Evolutionary conservation across 2,888 invertebrate species (phyloP), one percentile per base, ranked within the genome.

Genomic region (Phyllotreta striolata): DNA sequence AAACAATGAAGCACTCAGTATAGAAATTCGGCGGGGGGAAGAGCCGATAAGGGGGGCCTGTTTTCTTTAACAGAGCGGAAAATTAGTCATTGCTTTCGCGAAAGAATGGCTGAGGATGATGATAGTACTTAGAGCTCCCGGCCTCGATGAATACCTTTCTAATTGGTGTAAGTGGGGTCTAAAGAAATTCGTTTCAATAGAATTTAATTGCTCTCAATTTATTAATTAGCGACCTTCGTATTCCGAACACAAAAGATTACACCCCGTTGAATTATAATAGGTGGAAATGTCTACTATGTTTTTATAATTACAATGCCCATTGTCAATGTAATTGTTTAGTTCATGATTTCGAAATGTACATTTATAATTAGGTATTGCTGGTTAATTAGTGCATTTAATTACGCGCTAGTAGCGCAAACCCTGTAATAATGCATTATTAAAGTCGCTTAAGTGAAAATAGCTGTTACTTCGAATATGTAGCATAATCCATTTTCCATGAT

Each of bases 1-100:
- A 57, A 64, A 64, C 64, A 64, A 64, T 54, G 54, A 37, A 57
- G 40, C 47, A 64, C 54, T 61, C 52, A 54, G 52, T 43, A 60
- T 51, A 60, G 52, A 59, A 59, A 41, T 55, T 40, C 1, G 12
- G 35, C 10, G 59, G 38, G 37, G 41, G 35, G 7, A 51, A 14
- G 13, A 35, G 13, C 10, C 43, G 51, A 51, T 13, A 35, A 14
- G 37, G 13, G 51, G 41, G 13, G 43, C 41, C 24, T 24, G 24
- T 24, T 51, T 59, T 52, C 52, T 59, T 52, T 43, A 59, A 59
- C 46, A 43, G 56, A 44, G 60, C 8, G 40, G 60, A 44, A 52
- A 60, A 60, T 60, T 60, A 60, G 54, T 54, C 60, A 60, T 12
- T 38, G 14, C 37, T 60, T 60, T 24, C 24, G 38, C 34, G 14